phyloP scores from a whole-genome alignment of 2,113 vertebrate genomes.

The Zeus faber region DNA sequence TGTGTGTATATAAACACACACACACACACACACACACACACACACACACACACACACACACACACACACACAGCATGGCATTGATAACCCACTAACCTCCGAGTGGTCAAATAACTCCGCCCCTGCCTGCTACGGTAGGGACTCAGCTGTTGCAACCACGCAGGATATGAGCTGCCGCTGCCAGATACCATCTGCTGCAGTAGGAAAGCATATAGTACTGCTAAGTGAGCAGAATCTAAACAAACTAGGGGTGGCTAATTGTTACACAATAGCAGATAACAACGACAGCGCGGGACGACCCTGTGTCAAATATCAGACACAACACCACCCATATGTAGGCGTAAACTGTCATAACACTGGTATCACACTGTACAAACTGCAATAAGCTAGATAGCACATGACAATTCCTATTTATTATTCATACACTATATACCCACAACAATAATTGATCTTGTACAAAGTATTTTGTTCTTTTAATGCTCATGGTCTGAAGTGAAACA shows the following conservation, averaged over 20 bases:
- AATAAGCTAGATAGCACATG: too few species aligned
- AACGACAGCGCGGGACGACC: too few species aligned
- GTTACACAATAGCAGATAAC: background rate
- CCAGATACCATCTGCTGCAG: slow-evolving; percentile 38
- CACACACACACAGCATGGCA: background rate
- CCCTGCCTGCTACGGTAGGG: slow-evolving; percentile 14
- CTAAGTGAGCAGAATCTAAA: background rate
- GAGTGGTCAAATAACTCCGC: slow-evolving; percentile 25
- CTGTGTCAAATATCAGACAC: too few species aligned
- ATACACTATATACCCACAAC: too few species aligned
- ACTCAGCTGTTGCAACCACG: slow-evolving; percentile 40
- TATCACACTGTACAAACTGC: too few species aligned
- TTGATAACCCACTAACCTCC: slow-evolving; percentile 39
- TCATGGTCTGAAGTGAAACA: too few species aligned
- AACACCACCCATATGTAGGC: too few species aligned
- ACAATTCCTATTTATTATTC: too few species aligned
- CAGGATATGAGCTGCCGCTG: slow-evolving; percentile 36
- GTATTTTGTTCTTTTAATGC: too few species aligned
- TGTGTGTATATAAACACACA: background rate
- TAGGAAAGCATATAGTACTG: slow-evolving; percentile 31
- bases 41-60: slow-evolving; percentile 1
- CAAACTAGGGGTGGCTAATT: too few species aligned
- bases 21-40: background rate
- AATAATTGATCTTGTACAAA: too few species aligned
- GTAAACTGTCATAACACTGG: too few species aligned